Percentiles rank a stretch among this genome's conserved stretches.
Evolutionary conservation across 2,888 invertebrate species (phyloP).

Genomic region (Agrilus biguttatus): DNA sequence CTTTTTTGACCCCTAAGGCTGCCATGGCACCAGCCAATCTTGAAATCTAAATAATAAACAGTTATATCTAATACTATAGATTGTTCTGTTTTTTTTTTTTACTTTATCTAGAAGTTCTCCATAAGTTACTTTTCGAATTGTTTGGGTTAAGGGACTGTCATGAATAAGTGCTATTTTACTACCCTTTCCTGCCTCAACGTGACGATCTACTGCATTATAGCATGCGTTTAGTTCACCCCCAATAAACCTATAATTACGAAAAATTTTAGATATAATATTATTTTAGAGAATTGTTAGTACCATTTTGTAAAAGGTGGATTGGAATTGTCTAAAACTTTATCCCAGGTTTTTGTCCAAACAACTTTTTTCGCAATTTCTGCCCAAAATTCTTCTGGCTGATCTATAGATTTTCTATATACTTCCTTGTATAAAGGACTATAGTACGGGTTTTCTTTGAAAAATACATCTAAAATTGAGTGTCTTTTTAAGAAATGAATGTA

Average conservation of each 20-base stretch:
- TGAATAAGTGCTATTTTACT: conserved; percentile 71
- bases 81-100: conserved; percentile 4
- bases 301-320: conserved; percentile 82
- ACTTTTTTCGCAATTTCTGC: conserved; percentile 56
- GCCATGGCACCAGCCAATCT: conserved; percentile 66
- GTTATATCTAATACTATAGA: neutral
- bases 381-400: conserved; percentile 78
- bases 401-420: conserved; percentile 50
- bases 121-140: conserved; percentile 65
- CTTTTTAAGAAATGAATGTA: too few species aligned
- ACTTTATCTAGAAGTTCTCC: conserved; percentile 68
- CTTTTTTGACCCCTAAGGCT: conserved; percentile 62
- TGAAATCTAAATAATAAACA: conserved; percentile 40
- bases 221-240: conserved; percentile 88
- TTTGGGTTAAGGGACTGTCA: conserved; percentile 78
- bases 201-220: conserved; percentile 84
- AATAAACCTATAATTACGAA: conserved; percentile 48
- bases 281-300: conserved; percentile 34
- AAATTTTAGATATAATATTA: conserved; percentile 1
- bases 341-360: conserved; percentile 76
- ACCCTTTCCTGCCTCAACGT: conserved; percentile 67
- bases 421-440: conserved; percentile 44
- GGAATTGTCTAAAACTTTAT: conserved; percentile 67
- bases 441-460: conserved; percentile 21
- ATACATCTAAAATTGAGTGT: conserved; percentile 8